Percentiles rank a stretch among this genome's conserved stretches.
phyloP scores from a whole-genome alignment of 2,113 vertebrate genomes.

The Albula goreensis region DNA sequence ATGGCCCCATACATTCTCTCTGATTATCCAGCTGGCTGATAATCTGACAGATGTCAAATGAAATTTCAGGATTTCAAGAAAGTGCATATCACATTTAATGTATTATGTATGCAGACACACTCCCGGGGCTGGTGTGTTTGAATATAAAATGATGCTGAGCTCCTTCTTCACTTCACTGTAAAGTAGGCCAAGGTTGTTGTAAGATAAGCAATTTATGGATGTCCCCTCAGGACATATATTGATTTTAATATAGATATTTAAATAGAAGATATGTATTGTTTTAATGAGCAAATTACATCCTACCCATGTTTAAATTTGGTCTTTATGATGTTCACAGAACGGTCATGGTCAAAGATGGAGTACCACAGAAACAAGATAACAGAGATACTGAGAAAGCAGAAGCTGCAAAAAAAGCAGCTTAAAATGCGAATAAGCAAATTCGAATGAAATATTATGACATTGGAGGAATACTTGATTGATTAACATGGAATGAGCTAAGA shows the following conservation, averaged over 20 bases:
- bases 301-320: neutral
- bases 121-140: neutral
- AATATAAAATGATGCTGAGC: neutral
- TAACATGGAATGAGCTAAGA: too few species aligned
- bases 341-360: too few species aligned
- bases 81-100: neutral
- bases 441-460: too few species aligned
- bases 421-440: neutral
- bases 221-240: neutral
- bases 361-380: too few species aligned
- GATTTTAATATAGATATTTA: neutral
- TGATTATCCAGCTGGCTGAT: neutral
- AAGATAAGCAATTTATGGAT: neutral
- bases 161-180: neutral
- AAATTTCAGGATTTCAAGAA: neutral
- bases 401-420: too few species aligned
- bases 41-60: neutral
- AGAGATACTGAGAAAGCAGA: too few species aligned
- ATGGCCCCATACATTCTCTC: neutral
- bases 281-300: too few species aligned
- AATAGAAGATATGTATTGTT: too few species aligned
- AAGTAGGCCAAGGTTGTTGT: neutral
- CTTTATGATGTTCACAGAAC: too few species aligned
- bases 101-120: neutral
- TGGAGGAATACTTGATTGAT: neutral